phyloP scores from a whole-genome alignment of 2,888 invertebrate species.

The Itoplectis maculator region DNA sequence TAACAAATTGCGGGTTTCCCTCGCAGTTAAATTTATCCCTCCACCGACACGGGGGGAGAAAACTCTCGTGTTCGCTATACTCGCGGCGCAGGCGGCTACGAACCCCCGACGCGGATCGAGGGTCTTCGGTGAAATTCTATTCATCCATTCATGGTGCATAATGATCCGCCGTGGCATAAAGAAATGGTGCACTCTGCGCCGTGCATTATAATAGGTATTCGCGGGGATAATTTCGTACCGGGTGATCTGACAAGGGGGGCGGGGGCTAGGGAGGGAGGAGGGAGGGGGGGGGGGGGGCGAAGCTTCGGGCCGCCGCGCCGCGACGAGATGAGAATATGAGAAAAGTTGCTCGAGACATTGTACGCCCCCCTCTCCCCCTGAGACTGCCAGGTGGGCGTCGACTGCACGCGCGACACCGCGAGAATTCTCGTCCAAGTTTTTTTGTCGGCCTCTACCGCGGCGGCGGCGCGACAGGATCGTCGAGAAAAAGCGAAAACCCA shows the following conservation, averaged over 20 bases:
- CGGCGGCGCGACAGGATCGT: background rate
- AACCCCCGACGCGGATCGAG: no score
- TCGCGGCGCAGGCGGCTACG: background rate
- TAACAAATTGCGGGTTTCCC: conserved; percentile 1
- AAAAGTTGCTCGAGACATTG: background rate
- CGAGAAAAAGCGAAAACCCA: background rate
- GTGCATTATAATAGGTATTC: conserved; percentile 18
- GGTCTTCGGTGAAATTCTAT: background rate
- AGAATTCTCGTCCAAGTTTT: background rate
- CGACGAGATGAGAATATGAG: conserved; percentile 14
- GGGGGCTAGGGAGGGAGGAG: no score
- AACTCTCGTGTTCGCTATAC: no score
- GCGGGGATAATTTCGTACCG: background rate
- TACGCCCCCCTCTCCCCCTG: background rate
- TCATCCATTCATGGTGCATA: conserved; percentile 18
- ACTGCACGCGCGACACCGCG: background rate
- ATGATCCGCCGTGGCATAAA: background rate
- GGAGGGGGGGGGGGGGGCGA: background rate
- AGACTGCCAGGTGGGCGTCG: background rate
- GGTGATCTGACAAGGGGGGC: background rate
- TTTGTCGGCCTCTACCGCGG: background rate
- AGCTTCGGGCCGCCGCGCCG: background rate
- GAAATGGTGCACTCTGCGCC: background rate
- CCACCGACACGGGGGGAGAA: no score
- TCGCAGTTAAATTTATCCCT: background rate